These are phyloP conservation scores for Dendrolimus punctatus DNA, from an alignment of 1,140 invertebrate genomes.

Conservation along the genomic window DNA sequence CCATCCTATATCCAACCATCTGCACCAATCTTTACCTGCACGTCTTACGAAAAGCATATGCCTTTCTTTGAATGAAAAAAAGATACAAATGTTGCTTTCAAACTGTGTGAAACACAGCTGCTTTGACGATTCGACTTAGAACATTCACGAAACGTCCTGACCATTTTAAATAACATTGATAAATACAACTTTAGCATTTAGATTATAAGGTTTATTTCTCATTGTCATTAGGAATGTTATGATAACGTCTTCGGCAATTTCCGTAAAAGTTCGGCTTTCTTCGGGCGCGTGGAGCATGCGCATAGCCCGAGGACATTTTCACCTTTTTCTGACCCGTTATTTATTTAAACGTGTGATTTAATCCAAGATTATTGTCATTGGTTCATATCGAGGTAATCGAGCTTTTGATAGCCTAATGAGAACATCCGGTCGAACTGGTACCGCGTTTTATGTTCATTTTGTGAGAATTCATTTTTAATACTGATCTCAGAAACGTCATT, in stretches of 20 bases:
- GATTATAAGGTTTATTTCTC: slow-evolving; percentile 8
- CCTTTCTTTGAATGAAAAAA: slow-evolving; percentile 25
- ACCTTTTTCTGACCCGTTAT: slow-evolving; percentile 17
- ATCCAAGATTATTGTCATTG: slow-evolving; percentile 24
- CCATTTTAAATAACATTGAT: not conserved
- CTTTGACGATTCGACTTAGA: slow-evolving; percentile 14
- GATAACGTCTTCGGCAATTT: slow-evolving; percentile 25
- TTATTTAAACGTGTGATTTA: slow-evolving; percentile 31
- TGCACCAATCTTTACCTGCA: slow-evolving; percentile 45
- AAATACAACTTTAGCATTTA: not conserved
- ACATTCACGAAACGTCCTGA: slow-evolving; percentile 5
- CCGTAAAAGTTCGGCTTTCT: slow-evolving; percentile 26
- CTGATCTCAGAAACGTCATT: no score
- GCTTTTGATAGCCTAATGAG: slow-evolving; percentile 19
- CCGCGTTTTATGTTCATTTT: no score
- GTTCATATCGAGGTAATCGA: slow-evolving; percentile 14
- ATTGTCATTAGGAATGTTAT: slow-evolving; percentile 14
- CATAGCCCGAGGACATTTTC: slow-evolving; percentile 23
- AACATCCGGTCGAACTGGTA: slow-evolving; percentile 14
- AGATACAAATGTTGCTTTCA: slow-evolving; percentile 54
- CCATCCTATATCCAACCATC: slow-evolving; percentile 18
- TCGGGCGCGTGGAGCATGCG: slow-evolving; percentile 35
- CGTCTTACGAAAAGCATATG: slow-evolving; percentile 57
- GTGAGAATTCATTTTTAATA: no score
- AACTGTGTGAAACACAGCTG: slow-evolving; percentile 61